Conservation (phyloP, 2,888 invertebrate genomes). For the Ophonus ardosiacus region DNA sequence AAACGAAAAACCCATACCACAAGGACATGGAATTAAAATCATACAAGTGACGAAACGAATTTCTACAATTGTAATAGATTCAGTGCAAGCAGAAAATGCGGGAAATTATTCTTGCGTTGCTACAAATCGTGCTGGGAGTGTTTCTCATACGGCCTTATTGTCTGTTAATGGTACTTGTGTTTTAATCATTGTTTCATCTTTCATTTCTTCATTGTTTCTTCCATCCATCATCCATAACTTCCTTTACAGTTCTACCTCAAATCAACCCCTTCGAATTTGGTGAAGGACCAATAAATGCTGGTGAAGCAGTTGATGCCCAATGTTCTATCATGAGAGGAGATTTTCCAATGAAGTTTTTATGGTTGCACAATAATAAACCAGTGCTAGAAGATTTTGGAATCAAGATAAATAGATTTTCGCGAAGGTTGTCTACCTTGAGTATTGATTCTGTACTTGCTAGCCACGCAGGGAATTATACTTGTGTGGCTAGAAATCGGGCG, state of each 20-base stretch:
- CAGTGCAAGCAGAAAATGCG: slow-evolving; percentile 82
- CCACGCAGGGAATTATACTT: slow-evolving; percentile 85
- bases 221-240: slow-evolving; percentile 42
- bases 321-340: slow-evolving; percentile 84
- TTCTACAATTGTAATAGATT: slow-evolving; percentile 79
- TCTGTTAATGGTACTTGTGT: slow-evolving; percentile 82
- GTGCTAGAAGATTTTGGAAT: slow-evolving; percentile 75
- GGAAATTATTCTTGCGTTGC: slow-evolving; percentile 86
- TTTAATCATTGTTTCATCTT: slow-evolving; percentile 3
- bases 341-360: slow-evolving; percentile 84
- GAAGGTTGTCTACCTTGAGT: slow-evolving; percentile 78
- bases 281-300: slow-evolving; percentile 79
- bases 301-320: slow-evolving; percentile 85
- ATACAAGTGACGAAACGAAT: slow-evolving; percentile 76
- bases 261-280: slow-evolving; percentile 77
- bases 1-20: slow-evolving; percentile 82
- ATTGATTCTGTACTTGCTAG: slow-evolving; percentile 81
- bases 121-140: slow-evolving; percentile 82
- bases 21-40: slow-evolving; percentile 76
- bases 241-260: slow-evolving; percentile 70
- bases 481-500: slow-evolving; percentile 83
- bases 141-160: slow-evolving; percentile 80
- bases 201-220: neutral
- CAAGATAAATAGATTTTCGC: slow-evolving; percentile 75
- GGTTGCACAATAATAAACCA: slow-evolving; percentile 84